Conservation (phyloP, 2,888 invertebrate genomes). For the Chrysina gloriosa region DNA sequence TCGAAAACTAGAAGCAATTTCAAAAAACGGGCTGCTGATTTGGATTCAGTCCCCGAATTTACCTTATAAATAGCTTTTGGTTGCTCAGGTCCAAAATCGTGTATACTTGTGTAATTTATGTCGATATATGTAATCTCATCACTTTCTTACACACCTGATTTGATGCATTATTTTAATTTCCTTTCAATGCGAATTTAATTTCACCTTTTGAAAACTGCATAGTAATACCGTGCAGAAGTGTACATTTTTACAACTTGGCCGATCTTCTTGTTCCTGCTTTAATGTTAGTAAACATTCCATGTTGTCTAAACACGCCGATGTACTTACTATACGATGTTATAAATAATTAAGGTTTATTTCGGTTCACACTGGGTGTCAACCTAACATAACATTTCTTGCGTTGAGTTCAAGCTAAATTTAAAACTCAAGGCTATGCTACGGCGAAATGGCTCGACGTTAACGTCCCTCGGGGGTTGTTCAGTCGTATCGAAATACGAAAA, state of each 20-base stretch:
- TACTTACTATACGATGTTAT: constrained; percentile 44
- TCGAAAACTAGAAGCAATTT: no score
- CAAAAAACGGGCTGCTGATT: no score
- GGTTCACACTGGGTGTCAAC: constrained; percentile 57
- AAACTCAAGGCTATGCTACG: constrained; percentile 51
- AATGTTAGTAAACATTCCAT: constrained; percentile 43
- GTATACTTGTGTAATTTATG: no score
- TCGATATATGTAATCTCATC: no score
- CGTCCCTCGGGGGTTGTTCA: constrained; percentile 24
- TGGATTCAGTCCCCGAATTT: no score
- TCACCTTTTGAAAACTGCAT: no score
- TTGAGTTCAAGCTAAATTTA: constrained; percentile 60
- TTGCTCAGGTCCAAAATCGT: no score
- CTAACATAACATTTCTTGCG: constrained; percentile 60
- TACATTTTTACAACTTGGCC: constrained; percentile 12
- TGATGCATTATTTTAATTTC: no score
- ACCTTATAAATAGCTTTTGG: no score
- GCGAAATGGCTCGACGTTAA: constrained; percentile 14
- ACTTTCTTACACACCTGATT: no score
- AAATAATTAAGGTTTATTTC: constrained; percentile 50
- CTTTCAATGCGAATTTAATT: no score
- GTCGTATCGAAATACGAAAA: constrained; percentile 19
- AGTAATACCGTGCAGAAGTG: neutral
- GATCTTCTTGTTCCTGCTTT: constrained; percentile 16
- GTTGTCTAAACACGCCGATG: constrained; percentile 48